Conservation (phyloP, 2,113 vertebrate species). For the Thalassarche chlororhynchos region DNA sequence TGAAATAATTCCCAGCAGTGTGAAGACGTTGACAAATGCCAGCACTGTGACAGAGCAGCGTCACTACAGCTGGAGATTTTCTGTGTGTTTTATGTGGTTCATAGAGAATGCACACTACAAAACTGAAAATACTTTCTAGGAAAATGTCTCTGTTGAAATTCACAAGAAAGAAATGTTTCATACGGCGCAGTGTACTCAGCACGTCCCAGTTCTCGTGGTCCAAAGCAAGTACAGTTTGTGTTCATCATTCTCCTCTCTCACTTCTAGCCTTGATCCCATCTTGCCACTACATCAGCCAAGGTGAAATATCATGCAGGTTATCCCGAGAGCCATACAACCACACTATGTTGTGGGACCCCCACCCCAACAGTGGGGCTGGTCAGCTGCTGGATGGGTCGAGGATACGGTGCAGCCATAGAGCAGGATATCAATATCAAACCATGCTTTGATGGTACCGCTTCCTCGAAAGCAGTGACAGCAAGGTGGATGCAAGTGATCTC, state of each 20-base stretch:
- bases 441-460: rapidly evolving
- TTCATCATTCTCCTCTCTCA: background rate
- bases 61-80: background rate
- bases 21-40: background rate
- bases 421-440: background rate
- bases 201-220: background rate
- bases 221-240: background rate
- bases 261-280: background rate
- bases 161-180: background rate
- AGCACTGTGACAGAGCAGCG: background rate
- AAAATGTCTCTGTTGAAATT: background rate
- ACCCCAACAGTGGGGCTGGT: background rate
- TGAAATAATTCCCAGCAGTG: background rate
- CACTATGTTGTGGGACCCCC: rapidly evolving
- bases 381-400: background rate
- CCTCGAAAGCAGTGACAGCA: background rate
- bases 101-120: background rate
- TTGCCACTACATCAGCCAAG: background rate
- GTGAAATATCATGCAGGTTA: background rate
- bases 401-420: rapidly evolving
- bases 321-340: background rate
- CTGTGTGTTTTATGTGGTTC: background rate
- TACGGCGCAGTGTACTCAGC: background rate
- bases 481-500: background rate
- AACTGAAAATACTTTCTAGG: background rate